These are phyloP conservation scores for Dolichomitus sp. DNA, from an alignment of 2,888 invertebrate genomes.

Conservation along the genomic window DNA sequence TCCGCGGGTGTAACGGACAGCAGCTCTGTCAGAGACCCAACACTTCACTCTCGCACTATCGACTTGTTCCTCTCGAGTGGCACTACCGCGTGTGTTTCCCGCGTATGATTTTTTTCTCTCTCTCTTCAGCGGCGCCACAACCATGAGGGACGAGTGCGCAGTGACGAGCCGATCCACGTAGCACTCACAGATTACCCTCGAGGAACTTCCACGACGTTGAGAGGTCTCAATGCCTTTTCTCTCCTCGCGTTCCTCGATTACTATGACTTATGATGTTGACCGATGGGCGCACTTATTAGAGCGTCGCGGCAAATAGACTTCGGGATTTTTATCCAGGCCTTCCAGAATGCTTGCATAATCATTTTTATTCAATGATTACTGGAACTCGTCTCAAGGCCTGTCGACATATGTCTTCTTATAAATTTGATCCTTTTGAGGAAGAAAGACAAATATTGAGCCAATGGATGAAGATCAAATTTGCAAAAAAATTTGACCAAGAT, in stretches of 20 bases:
- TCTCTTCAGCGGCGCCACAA: conserved; percentile 14
- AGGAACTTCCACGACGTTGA: conserved; percentile 46
- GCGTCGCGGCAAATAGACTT: conserved; percentile 13
- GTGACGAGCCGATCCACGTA: conserved; percentile 27
- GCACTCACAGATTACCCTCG: conserved; percentile 53
- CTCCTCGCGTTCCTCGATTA: conserved; percentile 15
- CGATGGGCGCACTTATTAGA: conserved; percentile 30
- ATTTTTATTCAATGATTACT: neutral
- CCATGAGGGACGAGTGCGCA: conserved; percentile 22
- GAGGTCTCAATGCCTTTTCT: conserved; percentile 41
- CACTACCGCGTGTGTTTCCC: conserved; percentile 48
- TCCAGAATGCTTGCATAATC: neutral
- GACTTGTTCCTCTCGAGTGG: conserved; percentile 61
- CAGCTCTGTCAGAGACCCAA: conserved; percentile 11
- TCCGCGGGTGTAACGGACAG: conserved; percentile 7
- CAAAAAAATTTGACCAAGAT: neutral
- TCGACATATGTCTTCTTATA: neutral
- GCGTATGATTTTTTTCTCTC: conserved; percentile 47
- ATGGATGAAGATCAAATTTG: neutral
- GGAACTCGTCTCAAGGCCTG: neutral
- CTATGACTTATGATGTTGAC: conserved; percentile 39
- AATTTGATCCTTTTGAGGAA: neutral
- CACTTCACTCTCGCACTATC: conserved; percentile 58
- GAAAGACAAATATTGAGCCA: neutral
- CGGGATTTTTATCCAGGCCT: conserved; percentile 2